Evolutionary conservation across 2,113 vertebrate genomes (phyloP), one percentile per base, ranked within the genome.

Genomic region (Platichthys stellatus): DNA sequence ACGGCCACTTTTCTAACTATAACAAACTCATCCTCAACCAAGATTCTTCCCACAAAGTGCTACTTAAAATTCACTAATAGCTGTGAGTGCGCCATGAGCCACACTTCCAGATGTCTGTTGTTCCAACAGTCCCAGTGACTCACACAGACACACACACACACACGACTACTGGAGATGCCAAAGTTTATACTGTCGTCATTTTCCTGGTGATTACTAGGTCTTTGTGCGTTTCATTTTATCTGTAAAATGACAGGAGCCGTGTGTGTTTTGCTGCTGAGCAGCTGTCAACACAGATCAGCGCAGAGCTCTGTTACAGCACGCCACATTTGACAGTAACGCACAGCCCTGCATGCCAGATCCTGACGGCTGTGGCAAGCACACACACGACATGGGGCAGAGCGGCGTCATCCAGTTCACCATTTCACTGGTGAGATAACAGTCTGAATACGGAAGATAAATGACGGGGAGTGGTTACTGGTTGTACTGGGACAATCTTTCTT

Each of bases 31-130:
- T 69, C 54, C 38, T 66, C 57, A 26, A 43, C 21, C 47, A 17
- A 24, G 6, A 62, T 10, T 62, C 5, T 66, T 63, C 49, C 80
- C 75, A 62, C 62, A 47, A 57, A 66, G 45, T 0, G 64, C 28
- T 62, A 54, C 80, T 85, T 76, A 49, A 85, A 24, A 74, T 58
- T 73, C 64, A 63, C 66, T 21, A 31, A 45, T 49, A 68, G 80
- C 86, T 83, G 82, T 69, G 69, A 74, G 60, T 35, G n/a, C n/a
- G 72, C 38, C 45, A 62, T 74, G 87, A 88, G 70, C 63, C 74
- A 78, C 77, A 60, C 72, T 76, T 89, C 79, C 84, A 88, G 85
- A 83, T 90, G 82, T 79, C 45, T 59, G 51, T 12, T 14, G 14
- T 53, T 56, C 38, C 63, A 73, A 69, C 21, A 83, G 76, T 76